These are phyloP conservation scores for Anguilla pacifica DNA, from an alignment of 2,797 vertebrate genomes.

Conservation along the genomic window DNA sequence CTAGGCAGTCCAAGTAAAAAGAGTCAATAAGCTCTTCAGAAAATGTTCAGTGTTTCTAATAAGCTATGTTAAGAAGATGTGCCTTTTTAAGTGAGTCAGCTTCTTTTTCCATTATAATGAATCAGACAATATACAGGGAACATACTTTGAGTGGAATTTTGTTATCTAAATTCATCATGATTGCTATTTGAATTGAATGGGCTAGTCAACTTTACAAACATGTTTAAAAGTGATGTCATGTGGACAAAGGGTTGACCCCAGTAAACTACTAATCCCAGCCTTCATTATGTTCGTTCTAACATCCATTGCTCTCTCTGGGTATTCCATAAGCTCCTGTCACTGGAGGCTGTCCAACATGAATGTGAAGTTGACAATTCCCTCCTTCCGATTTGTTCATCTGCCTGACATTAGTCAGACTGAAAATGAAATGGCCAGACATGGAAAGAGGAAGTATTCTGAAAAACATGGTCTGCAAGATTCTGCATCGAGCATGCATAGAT, in stretches of 20 bases:
- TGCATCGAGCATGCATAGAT: not conserved
- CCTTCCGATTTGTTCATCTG: not conserved
- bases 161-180: not conserved
- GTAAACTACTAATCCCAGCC: not conserved
- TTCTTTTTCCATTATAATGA: no score
- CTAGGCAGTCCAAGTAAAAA: no score
- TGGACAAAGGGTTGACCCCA: not conserved
- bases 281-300: not conserved
- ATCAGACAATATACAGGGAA: not conserved
- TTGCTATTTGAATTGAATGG: not conserved
- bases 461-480: not conserved
- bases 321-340: not conserved
- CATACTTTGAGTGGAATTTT: not conserved
- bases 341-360: not conserved
- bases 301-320: not conserved
- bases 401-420: not conserved
- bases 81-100: no score
- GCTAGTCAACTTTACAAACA: not conserved
- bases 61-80: no score
- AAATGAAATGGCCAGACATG: not conserved
- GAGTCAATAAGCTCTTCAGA: no score
- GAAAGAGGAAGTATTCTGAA: slow-evolving; percentile 3
- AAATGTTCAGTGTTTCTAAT: no score
- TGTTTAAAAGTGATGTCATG: not conserved
- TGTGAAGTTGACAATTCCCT: not conserved